Conservation (phyloP, 2,113 vertebrate species). For the Hipposideros armiger region DNA sequence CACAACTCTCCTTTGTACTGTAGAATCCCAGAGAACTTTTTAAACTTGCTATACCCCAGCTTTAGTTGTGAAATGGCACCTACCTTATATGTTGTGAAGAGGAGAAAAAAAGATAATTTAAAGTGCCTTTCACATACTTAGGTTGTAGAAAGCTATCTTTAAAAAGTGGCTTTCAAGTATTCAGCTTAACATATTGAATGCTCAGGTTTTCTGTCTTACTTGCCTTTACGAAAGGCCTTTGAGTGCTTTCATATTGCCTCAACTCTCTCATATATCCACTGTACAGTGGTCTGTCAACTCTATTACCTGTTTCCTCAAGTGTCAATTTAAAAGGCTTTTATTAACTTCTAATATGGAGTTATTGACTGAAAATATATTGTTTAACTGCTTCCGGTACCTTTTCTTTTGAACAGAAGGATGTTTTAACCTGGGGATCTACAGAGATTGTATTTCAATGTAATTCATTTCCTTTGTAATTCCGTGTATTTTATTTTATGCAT, state of each 20-base stretch:
- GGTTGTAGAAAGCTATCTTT: background rate
- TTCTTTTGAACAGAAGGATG: slow-evolving; percentile 27
- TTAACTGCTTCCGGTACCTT: background rate
- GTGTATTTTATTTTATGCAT: background rate
- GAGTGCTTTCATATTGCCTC: background rate
- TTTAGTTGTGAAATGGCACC: slow-evolving; percentile 10
- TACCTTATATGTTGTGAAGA: background rate
- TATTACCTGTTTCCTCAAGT: background rate
- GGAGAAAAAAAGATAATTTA: background rate
- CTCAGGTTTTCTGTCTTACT: background rate
- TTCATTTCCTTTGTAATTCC: background rate
- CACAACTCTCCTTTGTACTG: background rate
- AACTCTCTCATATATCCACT: background rate
- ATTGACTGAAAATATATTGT: background rate
- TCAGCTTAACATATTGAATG: background rate
- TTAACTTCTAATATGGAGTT: background rate
- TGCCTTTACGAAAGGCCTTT: background rate
- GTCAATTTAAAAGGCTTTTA: slow-evolving; percentile 18
- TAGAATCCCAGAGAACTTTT: slow-evolving; percentile 1
- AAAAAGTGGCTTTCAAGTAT: background rate
- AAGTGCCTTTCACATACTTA: background rate
- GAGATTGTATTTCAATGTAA: background rate
- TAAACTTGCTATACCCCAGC: background rate
- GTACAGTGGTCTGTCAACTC: background rate
- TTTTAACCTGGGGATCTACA: background rate